phyloP scores from a whole-genome alignment of 2,888 invertebrate species.

The Anaspis maculata region DNA sequence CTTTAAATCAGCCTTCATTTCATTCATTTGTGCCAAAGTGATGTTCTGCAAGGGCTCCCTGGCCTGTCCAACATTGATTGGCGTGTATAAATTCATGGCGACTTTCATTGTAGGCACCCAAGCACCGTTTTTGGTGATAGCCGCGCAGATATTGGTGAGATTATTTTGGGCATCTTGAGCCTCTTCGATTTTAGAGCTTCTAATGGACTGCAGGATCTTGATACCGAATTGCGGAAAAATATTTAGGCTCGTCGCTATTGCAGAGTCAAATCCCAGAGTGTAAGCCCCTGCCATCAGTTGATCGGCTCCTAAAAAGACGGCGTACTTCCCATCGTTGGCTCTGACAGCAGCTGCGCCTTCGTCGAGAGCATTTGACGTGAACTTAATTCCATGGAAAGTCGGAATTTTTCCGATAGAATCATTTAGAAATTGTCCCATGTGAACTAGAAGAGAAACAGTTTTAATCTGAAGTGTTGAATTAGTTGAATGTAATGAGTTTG shows the following conservation, averaged over 20 bases:
- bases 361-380: conserved; percentile 63
- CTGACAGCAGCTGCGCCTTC: conserved; percentile 48
- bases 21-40: conserved; percentile 29
- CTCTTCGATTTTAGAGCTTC: conserved; percentile 38
- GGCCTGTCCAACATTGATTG: conserved; percentile 55
- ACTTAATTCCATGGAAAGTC: conserved; percentile 75
- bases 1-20: conserved; percentile 14
- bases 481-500: background rate
- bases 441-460: conserved; percentile 46
- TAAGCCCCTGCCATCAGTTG: conserved; percentile 58
- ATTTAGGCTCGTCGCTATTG: conserved; percentile 63
- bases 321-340: conserved; percentile 45
- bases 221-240: conserved; percentile 53
- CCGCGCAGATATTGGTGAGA: conserved; percentile 43
- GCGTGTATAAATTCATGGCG: conserved; percentile 54
- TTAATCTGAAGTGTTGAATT: background rate
- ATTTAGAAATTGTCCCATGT: conserved; percentile 61
- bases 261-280: conserved; percentile 61
- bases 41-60: conserved; percentile 50
- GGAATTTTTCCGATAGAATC: conserved; percentile 56
- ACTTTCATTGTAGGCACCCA: conserved; percentile 66
- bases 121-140: conserved; percentile 46
- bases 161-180: conserved; percentile 48
- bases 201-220: conserved; percentile 48
- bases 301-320: conserved; percentile 61